Evolutionary conservation across 2,888 invertebrate species (phyloP), one percentile per base, ranked within the genome.

Genomic region (Eupithecia pulchellata): DNA sequence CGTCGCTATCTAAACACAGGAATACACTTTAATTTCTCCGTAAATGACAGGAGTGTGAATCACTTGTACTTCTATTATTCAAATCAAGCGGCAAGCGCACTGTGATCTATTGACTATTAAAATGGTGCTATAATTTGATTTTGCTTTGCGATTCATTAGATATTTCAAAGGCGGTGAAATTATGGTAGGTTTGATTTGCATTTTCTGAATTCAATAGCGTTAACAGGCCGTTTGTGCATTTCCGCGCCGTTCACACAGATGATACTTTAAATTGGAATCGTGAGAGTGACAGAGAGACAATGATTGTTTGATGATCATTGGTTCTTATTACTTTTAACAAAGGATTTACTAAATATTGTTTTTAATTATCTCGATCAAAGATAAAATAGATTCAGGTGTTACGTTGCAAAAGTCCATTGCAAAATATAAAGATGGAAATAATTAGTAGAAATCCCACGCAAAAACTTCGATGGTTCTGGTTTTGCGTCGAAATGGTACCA

Each of bases 1-100:
- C 34, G 68, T 68, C 36, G 66, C 63, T 73, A 64, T 69, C 60
- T 67, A 72, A 63, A 69, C 61, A 72, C 71, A 63, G 39, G 32
- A 64, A 67, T 36, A 71, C 55, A 60, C 64, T 69, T 73, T 60
- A 84, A 84, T 83, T 77, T 81, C 74, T 66, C 75, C 75, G 80
- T 80, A 83, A 86, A 90, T 89, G 83, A 87, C 79, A 87, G 82
- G 84, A 87, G 89, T 88, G 89, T 80, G 72, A 71, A 70, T 71
- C 68, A 75, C 71, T 63, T 68, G 69, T 65, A 73, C 75, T 52
- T 71, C 64, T 69, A 75, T 86, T 84, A 88, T 88, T 86, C 84
- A 88, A 86, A 87, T 88, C 77, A 73, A 75, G 73, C 61, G 72
- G 72, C 42, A 61, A 78, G 71, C 80, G 81, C 82, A 79, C 81